Percentiles rank a stretch among this genome's conserved stretches.
These are phyloP conservation scores for Hydra vulgaris DNA, from an alignment of 30 jellyfish, hydroid and myxozoan species.

Conservation along the genomic window DNA sequence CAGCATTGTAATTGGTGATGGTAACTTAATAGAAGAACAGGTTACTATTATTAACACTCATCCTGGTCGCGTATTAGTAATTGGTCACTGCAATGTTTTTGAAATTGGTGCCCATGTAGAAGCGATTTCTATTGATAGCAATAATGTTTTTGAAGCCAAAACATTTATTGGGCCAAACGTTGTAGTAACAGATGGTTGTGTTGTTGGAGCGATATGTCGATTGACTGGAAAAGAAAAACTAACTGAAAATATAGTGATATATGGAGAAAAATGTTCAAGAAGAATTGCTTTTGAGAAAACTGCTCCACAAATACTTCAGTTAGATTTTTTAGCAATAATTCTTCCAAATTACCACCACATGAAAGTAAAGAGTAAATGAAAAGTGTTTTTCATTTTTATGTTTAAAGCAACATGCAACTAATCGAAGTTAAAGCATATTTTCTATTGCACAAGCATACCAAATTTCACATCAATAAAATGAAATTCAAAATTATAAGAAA, in stretches of 20 bases:
- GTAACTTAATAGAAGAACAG: slow-evolving; percentile 85
- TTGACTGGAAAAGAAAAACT: slow-evolving; percentile 52
- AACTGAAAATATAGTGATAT: slow-evolving; percentile 59
- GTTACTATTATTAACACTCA: slow-evolving; percentile 45
- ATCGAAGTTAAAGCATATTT: too few relatives aligned
- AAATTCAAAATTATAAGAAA: too few relatives aligned
- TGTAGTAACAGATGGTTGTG: slow-evolving; percentile 79
- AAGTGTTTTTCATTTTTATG: too few relatives aligned
- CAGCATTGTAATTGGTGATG: slow-evolving; percentile 75
- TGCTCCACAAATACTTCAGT: slow-evolving; percentile 74
- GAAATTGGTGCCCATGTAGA: slow-evolving; percentile 70
- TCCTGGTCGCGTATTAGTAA: slow-evolving; percentile 47
- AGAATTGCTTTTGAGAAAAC: slow-evolving; percentile 73
- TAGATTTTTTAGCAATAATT: slow-evolving; percentile 79
- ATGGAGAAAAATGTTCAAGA: slow-evolving; percentile 54
- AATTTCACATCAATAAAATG: too few relatives aligned
- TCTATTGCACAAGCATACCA: too few relatives aligned
- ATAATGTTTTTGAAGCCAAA: slow-evolving; percentile 74
- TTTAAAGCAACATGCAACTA: too few relatives aligned
- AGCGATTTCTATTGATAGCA: slow-evolving; percentile 57
- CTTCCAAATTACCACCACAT: slow-evolving; percentile 88
- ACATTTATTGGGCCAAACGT: slow-evolving; percentile 64
- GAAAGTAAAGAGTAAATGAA: slow-evolving; percentile 33
- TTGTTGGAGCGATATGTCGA: slow-evolving; percentile 73
- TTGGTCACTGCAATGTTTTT: slow-evolving; percentile 77